Percentiles rank a stretch among this genome's conserved stretches.
phyloP scores from a whole-genome alignment of 2,113 vertebrate species.

The Phocoena sinus region DNA sequence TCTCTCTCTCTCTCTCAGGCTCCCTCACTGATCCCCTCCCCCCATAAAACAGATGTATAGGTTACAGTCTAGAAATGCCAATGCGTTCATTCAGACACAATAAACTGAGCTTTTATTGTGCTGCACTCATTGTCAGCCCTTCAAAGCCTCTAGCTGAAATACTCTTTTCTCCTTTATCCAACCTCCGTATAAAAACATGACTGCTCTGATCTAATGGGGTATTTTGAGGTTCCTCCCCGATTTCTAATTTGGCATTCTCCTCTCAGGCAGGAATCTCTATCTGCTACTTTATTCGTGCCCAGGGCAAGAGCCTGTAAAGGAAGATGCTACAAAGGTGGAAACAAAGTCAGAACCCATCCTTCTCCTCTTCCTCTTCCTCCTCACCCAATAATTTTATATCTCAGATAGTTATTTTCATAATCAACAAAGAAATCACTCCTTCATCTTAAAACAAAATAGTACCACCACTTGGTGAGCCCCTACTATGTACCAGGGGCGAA shows the following conservation, averaged over 20 bases:
- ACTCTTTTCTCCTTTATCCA: conserved; percentile 9
- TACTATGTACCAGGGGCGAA: not conserved
- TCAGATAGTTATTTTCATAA: not conserved
- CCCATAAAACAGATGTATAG: conserved; percentile 22
- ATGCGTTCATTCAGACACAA: conserved; percentile 46
- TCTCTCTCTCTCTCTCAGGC: not conserved
- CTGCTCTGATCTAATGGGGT: not conserved
- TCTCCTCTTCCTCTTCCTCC: not conserved
- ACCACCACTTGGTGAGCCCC: not conserved
- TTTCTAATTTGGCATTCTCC: conserved; percentile 31
- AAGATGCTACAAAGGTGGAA: not conserved
- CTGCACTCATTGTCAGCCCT: not conserved
- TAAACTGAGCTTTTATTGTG: conserved; percentile 16
- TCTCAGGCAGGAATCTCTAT: conserved; percentile 30
- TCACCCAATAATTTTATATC: not conserved
- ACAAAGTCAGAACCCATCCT: not conserved
- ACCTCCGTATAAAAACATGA: not conserved
- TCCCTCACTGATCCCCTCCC: not conserved
- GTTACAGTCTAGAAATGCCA: conserved; percentile 58
- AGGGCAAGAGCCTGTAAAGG: not conserved
- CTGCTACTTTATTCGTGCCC: not conserved
- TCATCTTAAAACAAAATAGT: not conserved
- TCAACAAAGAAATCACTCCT: not conserved
- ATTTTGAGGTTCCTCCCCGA: conserved; percentile 32
- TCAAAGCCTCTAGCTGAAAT: conserved; percentile 24